Evolutionary conservation across 2,888 invertebrate genomes (phyloP), one percentile per base, ranked within the genome.

Genomic region (Phragmatobia fuliginosa): DNA sequence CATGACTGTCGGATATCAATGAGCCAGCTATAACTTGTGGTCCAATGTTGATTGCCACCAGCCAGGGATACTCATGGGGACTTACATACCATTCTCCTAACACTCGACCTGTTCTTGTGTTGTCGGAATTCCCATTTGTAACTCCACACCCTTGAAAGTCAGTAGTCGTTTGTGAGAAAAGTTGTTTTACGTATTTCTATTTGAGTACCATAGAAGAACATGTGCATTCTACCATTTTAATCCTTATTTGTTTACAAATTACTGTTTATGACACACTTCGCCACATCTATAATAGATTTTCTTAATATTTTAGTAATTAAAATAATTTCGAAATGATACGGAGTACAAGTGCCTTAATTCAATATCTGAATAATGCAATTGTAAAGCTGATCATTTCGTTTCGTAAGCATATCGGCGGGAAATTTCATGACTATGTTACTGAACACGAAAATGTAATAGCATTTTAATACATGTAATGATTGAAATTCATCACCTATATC

Each of bases 51-150:
- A 96, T 85, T 45, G 92, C 86, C 2, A 92, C 95, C 33, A 96
- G 87, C 96, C 96, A 96, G 0, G 96, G 96, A 86, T 95, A 96
- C 82, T 96, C 95, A 76, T 96, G 93, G 0, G 92, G 89, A 56
- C 33, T 8, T 11, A 66, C 45, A 52, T 58, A 61, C 41, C 60
- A 38, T 28, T 66, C 65, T 2, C 60, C 52, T 7, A 65, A 58
- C 4, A n/a, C n/a, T 0, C 71, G 66, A 1, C 67, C 64, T 3
- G 64, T 67, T 62, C 67, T 41, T 16, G 41, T 32, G 58, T 38
- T 67, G 4, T 60, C 52, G 18, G 41, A 33, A 45, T 62, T 33
- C 18, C 36, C 45, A 31, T 66, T 59, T 5, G 67, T 49, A 6
- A 71, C 5, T 16, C 71, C 71, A 49, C 71, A 71, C 49, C 68